Evolutionary conservation across 1,140 invertebrate species (phyloP).

Genomic region (Saccostrea glomerata): DNA sequence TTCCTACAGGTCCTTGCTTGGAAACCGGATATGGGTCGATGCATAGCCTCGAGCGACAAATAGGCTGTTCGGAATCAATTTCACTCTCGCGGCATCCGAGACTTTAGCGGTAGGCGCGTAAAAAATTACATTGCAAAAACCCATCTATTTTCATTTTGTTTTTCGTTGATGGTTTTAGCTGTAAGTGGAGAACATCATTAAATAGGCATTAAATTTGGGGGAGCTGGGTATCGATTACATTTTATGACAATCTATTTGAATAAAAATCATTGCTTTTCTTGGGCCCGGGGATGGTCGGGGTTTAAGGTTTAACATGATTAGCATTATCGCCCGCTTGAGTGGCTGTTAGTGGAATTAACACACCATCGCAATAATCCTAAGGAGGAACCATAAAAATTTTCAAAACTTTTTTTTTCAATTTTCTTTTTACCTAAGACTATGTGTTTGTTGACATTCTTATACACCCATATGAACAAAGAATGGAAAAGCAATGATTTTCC

Average conservation of each 20-base stretch:
- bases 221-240: conserved; percentile 18
- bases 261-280: conserved; percentile 11
- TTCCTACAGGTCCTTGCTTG: conserved; percentile 3
- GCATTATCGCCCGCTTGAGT: neutral
- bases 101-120: conserved; percentile 29
- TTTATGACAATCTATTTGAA: conserved; percentile 32
- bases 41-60: conserved; percentile 29
- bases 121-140: conserved; percentile 31
- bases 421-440: neutral
- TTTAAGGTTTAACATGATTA: neutral
- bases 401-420: neutral
- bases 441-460: too few relatives aligned
- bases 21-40: conserved; percentile 31
- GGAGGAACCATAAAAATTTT: neutral
- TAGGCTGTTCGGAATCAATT: conserved; percentile 28
- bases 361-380: conserved; percentile 6
- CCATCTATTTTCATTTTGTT: conserved; percentile 25
- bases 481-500: too few relatives aligned
- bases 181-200: conserved; percentile 31
- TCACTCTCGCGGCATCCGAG: conserved; percentile 33
- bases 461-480: too few relatives aligned
- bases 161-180: neutral
- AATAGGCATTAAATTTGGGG: conserved; percentile 29
- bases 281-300: neutral
- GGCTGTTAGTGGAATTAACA: conserved; percentile 26